A percentile compares a stretch with the other conserved stretches of the same genome.
phyloP scores from a whole-genome alignment of 2,113 vertebrate species.

The Salvelinus namaycush region DNA sequence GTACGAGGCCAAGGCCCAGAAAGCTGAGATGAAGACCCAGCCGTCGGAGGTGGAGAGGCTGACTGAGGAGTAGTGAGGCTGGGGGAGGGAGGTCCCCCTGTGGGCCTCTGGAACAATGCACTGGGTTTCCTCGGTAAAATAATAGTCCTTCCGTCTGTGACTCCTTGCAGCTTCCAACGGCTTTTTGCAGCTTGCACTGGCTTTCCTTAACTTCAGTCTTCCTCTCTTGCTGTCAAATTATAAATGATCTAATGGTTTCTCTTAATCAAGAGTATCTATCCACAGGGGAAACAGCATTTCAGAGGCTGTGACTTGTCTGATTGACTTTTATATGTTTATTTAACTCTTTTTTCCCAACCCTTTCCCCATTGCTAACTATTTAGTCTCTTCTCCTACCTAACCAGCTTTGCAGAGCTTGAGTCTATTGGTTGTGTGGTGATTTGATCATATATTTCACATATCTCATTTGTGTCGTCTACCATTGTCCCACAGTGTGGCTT shows the following conservation, averaged over 20 bases:
- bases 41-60: constrained; percentile 85
- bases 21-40: constrained; percentile 87
- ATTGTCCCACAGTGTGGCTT: constrained; percentile 79
- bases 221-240: not conserved
- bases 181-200: not conserved
- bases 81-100: constrained; percentile 38
- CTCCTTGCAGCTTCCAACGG: not conserved
- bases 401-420: no score
- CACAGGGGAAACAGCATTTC: no score
- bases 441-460: no score
- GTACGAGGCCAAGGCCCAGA: constrained; percentile 88
- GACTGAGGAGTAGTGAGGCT: constrained; percentile 78
- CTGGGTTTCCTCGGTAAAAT: constrained; percentile 29
- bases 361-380: no score
- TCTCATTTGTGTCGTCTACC: not conserved
- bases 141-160: not conserved
- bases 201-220: not conserved
- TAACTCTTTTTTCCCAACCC: no score
- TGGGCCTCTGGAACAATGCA: constrained; percentile 18
- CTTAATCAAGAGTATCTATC: no score
- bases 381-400: no score
- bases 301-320: no score
- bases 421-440: no score
- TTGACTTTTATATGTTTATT: no score
- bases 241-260: no score